phyloP scores from a whole-genome alignment of 30 jellyfish, hydroid and myxozoan genomes.

The Hydra vulgaris region DNA sequence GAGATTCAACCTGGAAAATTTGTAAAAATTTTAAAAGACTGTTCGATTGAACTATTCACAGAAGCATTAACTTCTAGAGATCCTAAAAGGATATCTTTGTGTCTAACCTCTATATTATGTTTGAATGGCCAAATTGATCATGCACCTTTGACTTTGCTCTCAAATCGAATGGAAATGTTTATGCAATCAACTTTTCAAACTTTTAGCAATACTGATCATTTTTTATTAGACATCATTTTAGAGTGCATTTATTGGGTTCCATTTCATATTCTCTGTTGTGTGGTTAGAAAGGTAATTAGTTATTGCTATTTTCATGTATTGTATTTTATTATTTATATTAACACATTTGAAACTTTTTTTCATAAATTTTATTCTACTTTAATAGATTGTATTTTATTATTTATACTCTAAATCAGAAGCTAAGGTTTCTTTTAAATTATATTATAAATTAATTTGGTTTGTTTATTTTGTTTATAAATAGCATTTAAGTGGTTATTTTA shows the following conservation, averaged over 20 bases:
- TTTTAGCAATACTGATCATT: background rate
- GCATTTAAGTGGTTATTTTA: too few species aligned
- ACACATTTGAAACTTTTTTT: too few species aligned
- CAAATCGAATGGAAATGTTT: constrained; percentile 16
- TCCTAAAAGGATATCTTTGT: constrained; percentile 38
- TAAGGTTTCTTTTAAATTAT: too few species aligned
- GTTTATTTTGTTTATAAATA: too few species aligned
- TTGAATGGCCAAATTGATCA: constrained; percentile 38
- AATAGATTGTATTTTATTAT: too few species aligned
- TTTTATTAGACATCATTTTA: constrained; percentile 32
- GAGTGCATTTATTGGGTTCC: constrained; percentile 54
- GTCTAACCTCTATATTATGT: constrained; percentile 36
- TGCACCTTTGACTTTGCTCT: constrained; percentile 42
- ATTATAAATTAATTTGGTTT: too few species aligned
- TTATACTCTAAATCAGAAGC: too few species aligned
- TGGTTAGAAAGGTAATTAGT: constrained; percentile 35
- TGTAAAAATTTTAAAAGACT: constrained; percentile 29
- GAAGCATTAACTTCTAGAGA: constrained; percentile 16
- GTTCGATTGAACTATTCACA: constrained; percentile 33
- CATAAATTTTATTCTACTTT: too few species aligned
- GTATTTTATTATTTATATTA: too few species aligned
- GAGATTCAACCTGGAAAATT: constrained; percentile 29
- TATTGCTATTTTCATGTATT: background rate
- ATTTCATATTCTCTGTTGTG: constrained; percentile 35
- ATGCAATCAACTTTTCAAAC: constrained; percentile 12